These are phyloP conservation scores for Castor canadensis DNA, from an alignment of 2,113 vertebrate genomes.

Conservation along the genomic window DNA sequence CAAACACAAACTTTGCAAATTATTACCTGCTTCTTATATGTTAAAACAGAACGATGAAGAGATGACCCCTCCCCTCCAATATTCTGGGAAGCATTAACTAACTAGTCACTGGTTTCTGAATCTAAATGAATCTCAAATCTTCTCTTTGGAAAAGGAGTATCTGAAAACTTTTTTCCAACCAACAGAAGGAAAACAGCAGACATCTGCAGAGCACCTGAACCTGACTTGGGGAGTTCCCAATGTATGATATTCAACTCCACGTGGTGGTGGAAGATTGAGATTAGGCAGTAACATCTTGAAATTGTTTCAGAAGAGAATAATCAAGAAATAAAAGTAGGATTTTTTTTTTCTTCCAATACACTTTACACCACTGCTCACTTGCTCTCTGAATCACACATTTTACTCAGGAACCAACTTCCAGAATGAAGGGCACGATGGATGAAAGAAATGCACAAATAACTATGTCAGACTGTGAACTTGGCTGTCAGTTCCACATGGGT, in stretches of 20 bases:
- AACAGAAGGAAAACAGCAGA: not conserved
- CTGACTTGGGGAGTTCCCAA: not conserved
- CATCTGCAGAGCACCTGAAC: not conserved
- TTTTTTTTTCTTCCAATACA: not conserved
- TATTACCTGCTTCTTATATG: constrained; percentile 55
- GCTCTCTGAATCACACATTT: not conserved
- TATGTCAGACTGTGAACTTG: not conserved
- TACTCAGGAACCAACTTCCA: not conserved
- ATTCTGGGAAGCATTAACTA: constrained; percentile 11
- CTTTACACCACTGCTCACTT: not conserved
- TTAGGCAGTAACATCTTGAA: not conserved
- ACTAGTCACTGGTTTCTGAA: not conserved
- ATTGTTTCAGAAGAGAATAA: not conserved
- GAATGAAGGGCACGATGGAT: not conserved
- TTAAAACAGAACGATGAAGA: constrained; percentile 60
- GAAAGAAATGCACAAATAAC: not conserved
- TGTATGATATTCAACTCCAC: not conserved
- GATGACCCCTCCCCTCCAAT: not conserved
- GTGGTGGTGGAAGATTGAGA: not conserved
- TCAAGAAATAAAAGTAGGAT: not conserved
- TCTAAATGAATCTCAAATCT: not conserved
- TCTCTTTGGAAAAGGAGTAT: constrained; percentile 12
- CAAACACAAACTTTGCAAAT: constrained; percentile 49
- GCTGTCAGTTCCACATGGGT: not conserved
- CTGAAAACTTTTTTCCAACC: not conserved